Evolutionary conservation across 2,797 vertebrate species (phyloP), one percentile per base, ranked within the genome.

Genomic region (Knipowitschia caucasica): DNA sequence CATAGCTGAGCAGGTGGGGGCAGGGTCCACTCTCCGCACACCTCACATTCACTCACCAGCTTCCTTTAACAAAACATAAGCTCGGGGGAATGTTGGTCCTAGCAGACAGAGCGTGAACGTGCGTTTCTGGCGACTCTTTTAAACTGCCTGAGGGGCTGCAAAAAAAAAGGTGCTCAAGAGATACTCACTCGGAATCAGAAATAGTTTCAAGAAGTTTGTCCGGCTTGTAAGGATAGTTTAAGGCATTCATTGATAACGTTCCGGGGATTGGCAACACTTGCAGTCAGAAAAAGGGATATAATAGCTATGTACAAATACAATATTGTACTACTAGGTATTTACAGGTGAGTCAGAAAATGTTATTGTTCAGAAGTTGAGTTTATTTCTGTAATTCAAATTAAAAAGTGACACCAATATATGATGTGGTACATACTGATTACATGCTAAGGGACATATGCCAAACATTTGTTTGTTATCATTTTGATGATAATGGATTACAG

Each of bases 11-110:
- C n/a, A n/a, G n/a, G n/a, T n/a, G n/a, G n/a, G n/a, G n/a, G n/a
- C n/a, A n/a, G n/a, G n/a, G n/a, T n/a, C n/a, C n/a, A n/a, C n/a
- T n/a, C n/a, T n/a, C n/a, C n/a, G n/a, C n/a, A 6, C 69, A 68
- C 70, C 71, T 81, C 60, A 64, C 61, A 56, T 45, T 66, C 51
- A 30, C 47, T 59, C 56, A 14, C 21, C 39, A 50, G 27, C 35
- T 44, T 60, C 58, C 51, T 17, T 46, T 59, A 64, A 44, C 43
- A 56, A 54, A 55, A 38, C 20, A 29, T 45, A 15, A 21, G 30
- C 17, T 23, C 18, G 1, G 9, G 29, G 29, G 45, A 33, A 31
- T 47, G 27, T 31, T 18, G 45, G 29, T n/a, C 17, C 29, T 14
- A 7, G 29, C 27, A 33, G 18, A 1, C 29, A 33, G 29, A 33